Evolutionary conservation across 1,140 invertebrate species (phyloP), one percentile per base, ranked within the genome.

Genomic region (Listronotus bonariensis): DNA sequence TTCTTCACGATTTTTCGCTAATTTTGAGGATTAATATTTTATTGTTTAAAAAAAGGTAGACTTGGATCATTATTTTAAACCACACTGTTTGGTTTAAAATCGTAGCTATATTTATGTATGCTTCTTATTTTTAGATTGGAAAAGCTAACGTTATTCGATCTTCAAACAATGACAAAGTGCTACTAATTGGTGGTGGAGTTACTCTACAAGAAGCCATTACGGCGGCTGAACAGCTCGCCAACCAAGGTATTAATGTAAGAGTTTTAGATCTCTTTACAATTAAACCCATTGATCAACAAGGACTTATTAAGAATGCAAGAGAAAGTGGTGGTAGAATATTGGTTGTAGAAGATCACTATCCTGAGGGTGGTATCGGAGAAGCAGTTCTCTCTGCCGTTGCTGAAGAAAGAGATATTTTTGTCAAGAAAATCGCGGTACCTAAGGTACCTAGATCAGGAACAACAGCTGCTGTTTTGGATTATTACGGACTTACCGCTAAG

Each of bases 311-410:
- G 46, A 87, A 95, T 77, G 96, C 95, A 8, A 85, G 85, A 42
- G 87, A 90, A 51, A 88, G 85, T 66, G 90, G 89, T 34, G 94
- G 94, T 0, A 84, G 87, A 20, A 86, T 99, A 41, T 74, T 99
- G 48, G 95, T 95, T 20, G 95, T 98, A 5, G 97, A 99, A 78
- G 97, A 99, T 81, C 97, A 99, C 80, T 99, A 99, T 77, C 84
- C 89, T 38, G 90, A 95, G 81, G 93, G 97, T 73, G 97, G 97
- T 67, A 78, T 99, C 51, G 97, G 97, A 62, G 97, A 99, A 76
- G 96, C 97, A 52, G 96, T 99, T 9, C 75, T 89, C 15, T 86
- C 87, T 12, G 95, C 91, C 11, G 82, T 99, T 46, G 84, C 91
- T 14, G 79, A 85, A 65, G 85, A 91, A 71, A 82, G 82, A 9